Evolutionary conservation across 2,888 invertebrate genomes (phyloP).

Genomic region (Glomeris marginata): DNA sequence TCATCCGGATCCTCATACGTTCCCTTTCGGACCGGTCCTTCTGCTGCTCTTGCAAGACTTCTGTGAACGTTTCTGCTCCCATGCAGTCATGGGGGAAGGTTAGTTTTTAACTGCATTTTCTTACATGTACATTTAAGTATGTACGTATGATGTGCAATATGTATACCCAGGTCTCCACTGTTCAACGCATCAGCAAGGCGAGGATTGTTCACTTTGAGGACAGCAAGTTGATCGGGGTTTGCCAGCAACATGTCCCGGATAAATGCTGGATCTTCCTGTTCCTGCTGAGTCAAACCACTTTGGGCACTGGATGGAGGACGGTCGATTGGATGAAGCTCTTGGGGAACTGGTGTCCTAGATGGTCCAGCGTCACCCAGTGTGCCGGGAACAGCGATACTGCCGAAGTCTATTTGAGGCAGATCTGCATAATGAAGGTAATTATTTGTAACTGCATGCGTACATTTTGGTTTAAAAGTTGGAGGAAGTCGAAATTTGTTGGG

Average conservation of each 20-base stretch:
- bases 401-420: slow-evolving; percentile 59
- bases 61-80: slow-evolving; percentile 54
- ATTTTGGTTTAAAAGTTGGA: too few species aligned
- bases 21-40: slow-evolving; percentile 66
- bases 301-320: too few species aligned
- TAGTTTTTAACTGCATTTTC: neutral
- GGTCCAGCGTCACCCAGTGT: too few species aligned
- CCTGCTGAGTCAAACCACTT: slow-evolving; percentile 23
- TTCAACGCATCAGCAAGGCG: slow-evolving; percentile 77
- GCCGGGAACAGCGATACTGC: slow-evolving; percentile 66
- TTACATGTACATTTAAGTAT: neutral
- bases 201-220: slow-evolving; percentile 86
- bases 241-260: slow-evolving; percentile 73
- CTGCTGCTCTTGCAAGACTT: slow-evolving; percentile 66
- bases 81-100: neutral
- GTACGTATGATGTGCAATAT: neutral
- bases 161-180: slow-evolving; percentile 54
- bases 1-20: slow-evolving; percentile 65
- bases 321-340: too few species aligned
- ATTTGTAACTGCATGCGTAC: too few species aligned
- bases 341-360: too few species aligned
- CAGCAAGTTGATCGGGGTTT: slow-evolving; percentile 77
- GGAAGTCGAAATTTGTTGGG: too few species aligned
- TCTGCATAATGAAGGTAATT: too few species aligned
- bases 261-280: slow-evolving; percentile 64